These are phyloP conservation scores for Sphecodes monilicornis DNA, from an alignment of 2,888 invertebrate species.

Conservation along the genomic window DNA sequence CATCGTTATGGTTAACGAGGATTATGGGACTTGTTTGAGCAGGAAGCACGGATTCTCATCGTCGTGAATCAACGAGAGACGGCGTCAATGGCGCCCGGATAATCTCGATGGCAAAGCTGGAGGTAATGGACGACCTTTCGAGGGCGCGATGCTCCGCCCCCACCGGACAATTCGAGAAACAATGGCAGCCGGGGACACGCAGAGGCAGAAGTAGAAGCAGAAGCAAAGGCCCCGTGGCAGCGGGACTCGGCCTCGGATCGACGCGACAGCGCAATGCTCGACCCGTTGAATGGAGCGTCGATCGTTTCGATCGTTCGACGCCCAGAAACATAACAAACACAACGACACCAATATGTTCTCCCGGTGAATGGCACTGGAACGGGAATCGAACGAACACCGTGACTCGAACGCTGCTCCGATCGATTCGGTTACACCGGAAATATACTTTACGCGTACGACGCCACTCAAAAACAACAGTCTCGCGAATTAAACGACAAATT, in stretches of 20 bases:
- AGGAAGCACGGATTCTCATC: constrained; percentile 10
- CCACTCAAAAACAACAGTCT: too few relatives aligned
- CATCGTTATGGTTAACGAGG: neutral
- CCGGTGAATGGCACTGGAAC: neutral
- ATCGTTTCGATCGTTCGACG: neutral
- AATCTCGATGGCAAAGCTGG: constrained; percentile 65
- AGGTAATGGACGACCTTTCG: constrained; percentile 80
- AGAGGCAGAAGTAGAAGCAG: constrained; percentile 16
- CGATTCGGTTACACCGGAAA: neutral
- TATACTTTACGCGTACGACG: neutral
- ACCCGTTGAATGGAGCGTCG: constrained; percentile 21
- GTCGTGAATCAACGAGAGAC: constrained; percentile 33
- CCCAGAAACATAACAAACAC: neutral
- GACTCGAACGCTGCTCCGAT: neutral
- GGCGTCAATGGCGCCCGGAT: constrained; percentile 60
- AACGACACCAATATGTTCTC: neutral
- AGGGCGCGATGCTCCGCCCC: constrained; percentile 83
- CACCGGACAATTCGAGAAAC: constrained; percentile 79
- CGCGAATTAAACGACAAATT: too few relatives aligned
- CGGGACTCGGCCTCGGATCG: constrained; percentile 32
- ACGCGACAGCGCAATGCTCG: constrained; percentile 48
- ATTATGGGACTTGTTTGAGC: neutral
- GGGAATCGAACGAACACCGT: neutral
- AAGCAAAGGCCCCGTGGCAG: constrained; percentile 43
- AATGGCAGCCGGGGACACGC: constrained; percentile 78